phyloP scores from a whole-genome alignment of 1,140 invertebrate species.

The Glossosoma conforme region DNA sequence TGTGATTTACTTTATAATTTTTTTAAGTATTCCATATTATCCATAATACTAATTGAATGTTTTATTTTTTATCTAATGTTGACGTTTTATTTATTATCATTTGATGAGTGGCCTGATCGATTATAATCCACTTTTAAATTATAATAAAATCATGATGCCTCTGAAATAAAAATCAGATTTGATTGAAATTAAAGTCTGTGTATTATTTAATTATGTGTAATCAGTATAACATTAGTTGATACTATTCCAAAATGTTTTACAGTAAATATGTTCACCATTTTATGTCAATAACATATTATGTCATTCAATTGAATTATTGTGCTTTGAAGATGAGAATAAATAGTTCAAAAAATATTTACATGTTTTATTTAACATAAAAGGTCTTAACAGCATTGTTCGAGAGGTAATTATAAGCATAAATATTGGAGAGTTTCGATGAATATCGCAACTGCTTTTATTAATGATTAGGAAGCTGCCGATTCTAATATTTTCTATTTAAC shows the following conservation, averaged over 20 bases:
- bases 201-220: conserved; percentile 19
- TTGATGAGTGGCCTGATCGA: background rate
- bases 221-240: background rate
- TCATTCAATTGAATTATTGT: conserved; percentile 30
- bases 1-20: conserved; percentile 26
- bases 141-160: background rate
- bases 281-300: conserved; percentile 25
- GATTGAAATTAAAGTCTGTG: too few relatives aligned
- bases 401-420: too few relatives aligned
- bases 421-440: too few relatives aligned
- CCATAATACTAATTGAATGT: background rate
- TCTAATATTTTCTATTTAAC: too few relatives aligned
- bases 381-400: too few relatives aligned
- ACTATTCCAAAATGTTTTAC: conserved; percentile 8
- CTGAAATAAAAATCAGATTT: background rate
- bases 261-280: conserved; percentile 23
- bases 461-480: too few relatives aligned
- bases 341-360: conserved; percentile 13
- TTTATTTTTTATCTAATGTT: background rate
- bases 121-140: background rate
- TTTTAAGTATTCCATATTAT: conserved; percentile 8
- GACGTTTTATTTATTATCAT: background rate
- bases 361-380: background rate
- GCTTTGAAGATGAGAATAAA: conserved; percentile 25
- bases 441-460: too few relatives aligned